These are phyloP conservation scores for Pemphigus obesinymphae DNA, from an alignment of 1,140 invertebrate species.

Conservation along the genomic window DNA sequence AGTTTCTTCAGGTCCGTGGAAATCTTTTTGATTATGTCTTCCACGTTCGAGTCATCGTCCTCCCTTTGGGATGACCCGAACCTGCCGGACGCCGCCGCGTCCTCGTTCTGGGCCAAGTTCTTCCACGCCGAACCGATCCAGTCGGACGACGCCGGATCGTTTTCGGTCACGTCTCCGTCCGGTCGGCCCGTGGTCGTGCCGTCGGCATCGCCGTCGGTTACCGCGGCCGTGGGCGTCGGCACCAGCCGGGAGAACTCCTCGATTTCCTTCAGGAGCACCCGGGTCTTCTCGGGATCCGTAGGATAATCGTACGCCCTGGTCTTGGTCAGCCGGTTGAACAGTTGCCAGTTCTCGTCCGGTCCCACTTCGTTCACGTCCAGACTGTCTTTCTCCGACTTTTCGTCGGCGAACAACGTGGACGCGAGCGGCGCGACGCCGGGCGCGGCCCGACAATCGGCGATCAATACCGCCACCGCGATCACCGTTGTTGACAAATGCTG, in stretches of 20 bases:
- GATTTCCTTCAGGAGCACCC: slow-evolving; percentile 1
- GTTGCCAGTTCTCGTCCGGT: not conserved
- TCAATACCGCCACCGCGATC: not conserved
- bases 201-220: not conserved
- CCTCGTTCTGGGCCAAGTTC: not conserved
- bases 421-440: not conserved
- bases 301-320: not conserved
- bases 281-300: not conserved
- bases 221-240: not conserved
- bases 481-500: not conserved
- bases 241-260: not conserved
- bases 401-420: not conserved
- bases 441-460: not conserved
- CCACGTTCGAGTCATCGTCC: not conserved
- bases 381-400: not conserved
- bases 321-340: not conserved
- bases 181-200: not conserved
- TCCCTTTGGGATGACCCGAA: too few relatives aligned
- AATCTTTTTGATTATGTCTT: slow-evolving; percentile 5
- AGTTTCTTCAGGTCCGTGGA: slow-evolving; percentile 14
- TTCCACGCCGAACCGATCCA: not conserved
- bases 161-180: not conserved
- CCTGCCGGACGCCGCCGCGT: not conserved
- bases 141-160: not conserved
- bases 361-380: not conserved